Conservation (phyloP, 2,113 vertebrate genomes). For the Okapia johnstoni region DNA sequence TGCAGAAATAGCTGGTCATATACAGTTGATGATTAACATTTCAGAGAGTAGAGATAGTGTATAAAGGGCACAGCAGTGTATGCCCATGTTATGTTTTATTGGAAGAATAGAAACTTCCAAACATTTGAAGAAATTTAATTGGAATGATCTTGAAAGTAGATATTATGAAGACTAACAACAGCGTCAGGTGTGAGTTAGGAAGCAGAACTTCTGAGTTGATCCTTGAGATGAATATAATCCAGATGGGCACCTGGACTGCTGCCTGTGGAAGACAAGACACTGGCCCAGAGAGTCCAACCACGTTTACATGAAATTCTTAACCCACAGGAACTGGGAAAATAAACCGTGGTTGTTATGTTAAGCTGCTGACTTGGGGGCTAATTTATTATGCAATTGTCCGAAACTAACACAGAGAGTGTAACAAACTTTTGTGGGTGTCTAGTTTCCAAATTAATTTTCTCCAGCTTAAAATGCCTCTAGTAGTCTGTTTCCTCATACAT, state of each 20-base stretch:
- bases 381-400: not conserved
- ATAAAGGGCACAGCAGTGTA: not conserved
- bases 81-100: not conserved
- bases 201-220: not conserved
- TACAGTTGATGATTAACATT: not conserved
- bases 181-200: not conserved
- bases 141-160: not conserved
- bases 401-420: not conserved
- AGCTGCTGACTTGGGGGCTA: not conserved
- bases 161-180: not conserved
- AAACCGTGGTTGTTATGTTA: not conserved
- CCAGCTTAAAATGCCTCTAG: not conserved
- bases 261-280: not conserved
- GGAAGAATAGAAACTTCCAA: not conserved
- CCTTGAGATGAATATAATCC: not conserved
- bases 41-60: not conserved
- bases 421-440: not conserved
- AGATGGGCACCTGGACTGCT: not conserved
- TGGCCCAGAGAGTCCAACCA: not conserved
- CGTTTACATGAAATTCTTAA: not conserved
- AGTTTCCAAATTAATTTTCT: not conserved
- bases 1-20: not conserved
- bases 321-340: not conserved
- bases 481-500: not conserved
- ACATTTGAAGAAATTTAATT: conserved; percentile 1